These are phyloP conservation scores for Crocodylus rhombifer DNA, from an alignment of 2,797 vertebrate species.

Conservation along the genomic window DNA sequence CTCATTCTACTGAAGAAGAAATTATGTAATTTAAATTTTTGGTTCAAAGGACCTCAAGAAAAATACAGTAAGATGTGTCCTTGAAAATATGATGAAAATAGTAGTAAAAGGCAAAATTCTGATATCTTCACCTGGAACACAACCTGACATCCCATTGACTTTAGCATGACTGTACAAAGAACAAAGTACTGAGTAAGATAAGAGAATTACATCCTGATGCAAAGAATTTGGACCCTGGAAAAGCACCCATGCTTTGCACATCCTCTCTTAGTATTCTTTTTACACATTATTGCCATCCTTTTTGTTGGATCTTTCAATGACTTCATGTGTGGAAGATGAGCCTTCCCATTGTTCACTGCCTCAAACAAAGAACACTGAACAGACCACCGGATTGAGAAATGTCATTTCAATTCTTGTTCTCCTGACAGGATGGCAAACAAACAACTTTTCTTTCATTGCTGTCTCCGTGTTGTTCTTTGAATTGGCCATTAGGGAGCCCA, in stretches of 20 bases:
- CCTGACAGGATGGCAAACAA: background rate
- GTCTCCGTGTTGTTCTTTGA: background rate
- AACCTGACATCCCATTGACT: background rate
- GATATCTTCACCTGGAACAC: background rate
- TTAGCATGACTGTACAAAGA: background rate
- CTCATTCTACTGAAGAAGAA: background rate
- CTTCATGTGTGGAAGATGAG: background rate
- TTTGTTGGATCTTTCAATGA: too few species aligned
- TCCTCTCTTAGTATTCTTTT: background rate
- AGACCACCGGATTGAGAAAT: background rate
- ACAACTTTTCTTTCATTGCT: background rate
- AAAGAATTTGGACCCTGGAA: background rate
- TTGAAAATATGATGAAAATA: background rate
- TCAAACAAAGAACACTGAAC: background rate
- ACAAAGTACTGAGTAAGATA: background rate
- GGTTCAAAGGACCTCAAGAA: background rate
- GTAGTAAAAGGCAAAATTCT: background rate
- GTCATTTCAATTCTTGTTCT: background rate
- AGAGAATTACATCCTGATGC: background rate
- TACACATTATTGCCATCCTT: accelerated
- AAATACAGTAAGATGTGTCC: background rate
- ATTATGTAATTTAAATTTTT: background rate
- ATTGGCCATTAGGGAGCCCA: background rate
- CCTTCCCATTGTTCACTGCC: background rate
- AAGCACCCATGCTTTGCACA: background rate